Base-by-base conservation (phyloP, 2,888 invertebrate genomes). In the Drosophila kanekoi region DNA sequence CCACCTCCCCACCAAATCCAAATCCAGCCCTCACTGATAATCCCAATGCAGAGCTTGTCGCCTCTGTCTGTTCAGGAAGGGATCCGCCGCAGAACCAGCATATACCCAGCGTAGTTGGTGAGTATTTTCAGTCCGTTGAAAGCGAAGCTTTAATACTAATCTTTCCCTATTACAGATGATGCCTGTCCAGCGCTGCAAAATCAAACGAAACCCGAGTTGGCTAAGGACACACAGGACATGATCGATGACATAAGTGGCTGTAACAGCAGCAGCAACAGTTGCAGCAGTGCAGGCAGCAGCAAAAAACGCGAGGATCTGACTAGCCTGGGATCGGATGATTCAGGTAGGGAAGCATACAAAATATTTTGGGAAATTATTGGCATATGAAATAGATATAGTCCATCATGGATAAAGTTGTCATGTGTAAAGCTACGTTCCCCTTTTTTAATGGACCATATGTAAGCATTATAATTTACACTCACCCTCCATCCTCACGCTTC, bases 241-340 rank as follows among this genome's bases (percentile, higher is more conserved):
- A 59, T 71, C 5, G 64, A 65, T 16, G 65, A 75, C 58, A 28
- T 28, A 28, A 28, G 28, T 28, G 28, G 8, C 28, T 8, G 28
- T 0, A 28, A 28, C 28, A 28, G 28, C 8, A 28, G 28, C 28
- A 28, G 28, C 28, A 28, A 28, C 28, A 28, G 28, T 28, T 74
- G 82, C 74, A 74, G 79, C 71, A 79, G 74, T 64, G 72, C 77
- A 11, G 75, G 77, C 40, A 76, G 82, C 61, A 78, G 78, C 53
- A 92, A 92, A 77, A 92, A 92, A 60, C 92, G 93, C 16, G 93
- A 93, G 79, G 94, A 94, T 87, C 91, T 93, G 78, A 93, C 93
- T 48, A 94, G 94, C 85, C 91, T 94, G 28, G 94, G 94, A 11
- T 94, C 94, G 1, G 94, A 94, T 87, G 94, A 94, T 90, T 94